Evolutionary conservation across 2,113 vertebrate species (phyloP), one percentile per base, ranked within the genome.

Genomic region (Cebus imitator): DNA sequence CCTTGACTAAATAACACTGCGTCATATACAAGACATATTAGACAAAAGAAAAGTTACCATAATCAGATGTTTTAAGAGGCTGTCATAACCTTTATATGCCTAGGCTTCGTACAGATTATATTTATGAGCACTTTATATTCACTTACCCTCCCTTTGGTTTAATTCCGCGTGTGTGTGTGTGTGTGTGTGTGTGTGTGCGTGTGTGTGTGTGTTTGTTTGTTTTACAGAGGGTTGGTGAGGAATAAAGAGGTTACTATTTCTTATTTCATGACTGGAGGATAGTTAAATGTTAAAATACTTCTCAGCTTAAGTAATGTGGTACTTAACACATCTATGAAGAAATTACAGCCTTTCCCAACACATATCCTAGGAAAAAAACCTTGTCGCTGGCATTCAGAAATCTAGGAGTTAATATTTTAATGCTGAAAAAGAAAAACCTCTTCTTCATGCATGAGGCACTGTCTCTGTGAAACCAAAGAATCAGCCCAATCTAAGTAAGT

Each of bases 401-500:
- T 68, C 21, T 61, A 97, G 18, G 76, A 23, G 85, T 89, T 97
- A 95, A 72, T 95, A 97, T 94, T 95, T 97, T 90, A 98, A 97
- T 6, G 70, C 0, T 93, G 96, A 96, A 95, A 97, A 90, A 64
- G 61, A 64, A 32, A 95, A 97, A 97, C 30, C 66, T 94, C 27
- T 37, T 93, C 58, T 61, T 82, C 76, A 87, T 66, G 35, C 76
- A 87, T 58, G 35, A 83, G 52, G 61, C 97, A 95, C 76, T 50
- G 7, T 86, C 70, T 78, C 45, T 75, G 72, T 75, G 72, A 94
- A 92, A 86, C 16, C 92, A 92, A 55, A 97, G 70, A 96, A 97
- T 76, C 43, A 95, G 76, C 94, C 94, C 95, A 75, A 97, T 88
- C 96, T 97, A 98, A 98, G 61, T 79, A 98, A 98, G 94, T 96